Evolutionary conservation across 2,113 vertebrate species (phyloP), one percentile per base, ranked within the genome.

Genomic region (Urocynchramus pylzowi): DNA sequence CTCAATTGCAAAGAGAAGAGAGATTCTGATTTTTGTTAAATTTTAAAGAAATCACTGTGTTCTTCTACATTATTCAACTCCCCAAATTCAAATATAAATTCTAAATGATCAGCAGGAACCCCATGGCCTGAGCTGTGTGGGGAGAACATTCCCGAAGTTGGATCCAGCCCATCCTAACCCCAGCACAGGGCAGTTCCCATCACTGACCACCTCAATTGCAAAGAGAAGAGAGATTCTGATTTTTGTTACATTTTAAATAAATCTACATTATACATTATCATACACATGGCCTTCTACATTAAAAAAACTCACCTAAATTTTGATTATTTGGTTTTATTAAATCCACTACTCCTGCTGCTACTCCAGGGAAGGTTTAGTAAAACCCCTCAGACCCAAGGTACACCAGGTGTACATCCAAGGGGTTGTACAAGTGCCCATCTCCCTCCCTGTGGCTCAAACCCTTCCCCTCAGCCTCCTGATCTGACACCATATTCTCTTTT

Each of bases 391-490:
- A 23, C 20, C 71, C 14, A 5, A 11, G 13, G 3, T 1, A 13
- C 53, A 26, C 69, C 16, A 16, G 27, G 6, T 44, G 59, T 23
- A 41, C 52, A 3, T 4, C 16, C 35, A 24, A 4, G 27, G 11
- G 22, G 15, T 11, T 65, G 28, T 1, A 42, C 24, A 56, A 54
- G 2, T 1, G 7, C 42, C 21, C 33, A 1, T 4, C 61, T 53
- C 60, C 22, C 59, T 39, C n/a, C 0, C 0, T 7, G 6, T 0
- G 57, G 16, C 52, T 4, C 7, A 3, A 27, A 30, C 49, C 7
- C 31, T 67, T 54, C 54, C 54, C 69, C 69, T 52, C 64, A 39
- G 15, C 33, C 21, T 94, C 64, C 77, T 16, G 1, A 27, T 63
- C 9, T 64, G 49, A 82, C 68, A 75, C 30, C 2, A 18, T 7